phyloP scores from a whole-genome alignment of 2,888 invertebrate species.

The Oxytorus armatus region DNA sequence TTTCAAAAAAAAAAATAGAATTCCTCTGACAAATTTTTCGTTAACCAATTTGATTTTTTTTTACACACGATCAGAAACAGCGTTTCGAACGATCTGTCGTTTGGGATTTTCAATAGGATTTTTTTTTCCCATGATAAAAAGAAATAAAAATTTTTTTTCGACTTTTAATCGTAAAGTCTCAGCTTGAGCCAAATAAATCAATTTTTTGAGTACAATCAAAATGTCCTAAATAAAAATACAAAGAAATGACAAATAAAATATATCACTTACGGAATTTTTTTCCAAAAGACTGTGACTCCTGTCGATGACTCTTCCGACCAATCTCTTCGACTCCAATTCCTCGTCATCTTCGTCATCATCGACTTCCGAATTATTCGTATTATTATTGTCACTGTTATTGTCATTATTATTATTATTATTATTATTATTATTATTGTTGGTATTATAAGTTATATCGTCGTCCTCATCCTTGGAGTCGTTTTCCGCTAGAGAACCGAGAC shows the following conservation, averaged over 20 bases:
- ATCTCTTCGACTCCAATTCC: conserved; percentile 29
- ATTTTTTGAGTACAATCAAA: too few species aligned
- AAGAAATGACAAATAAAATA: conserved; percentile 41
- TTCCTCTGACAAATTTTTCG: too few species aligned
- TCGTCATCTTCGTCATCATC: conserved; percentile 53
- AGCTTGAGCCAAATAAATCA: too few species aligned
- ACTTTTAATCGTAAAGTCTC: too few species aligned
- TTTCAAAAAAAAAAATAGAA: too few species aligned
- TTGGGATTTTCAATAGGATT: too few species aligned
- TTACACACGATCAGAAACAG: too few species aligned
- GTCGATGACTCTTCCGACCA: conserved; percentile 67
- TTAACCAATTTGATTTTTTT: too few species aligned
- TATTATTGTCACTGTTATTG: conserved; percentile 7
- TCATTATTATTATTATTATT: conserved; percentile 28
- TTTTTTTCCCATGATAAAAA: too few species aligned
- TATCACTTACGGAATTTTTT: conserved; percentile 77
- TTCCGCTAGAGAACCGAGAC: conserved; percentile 80
- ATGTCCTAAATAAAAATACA: conserved; percentile 6
- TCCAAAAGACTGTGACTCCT: conserved; percentile 77
- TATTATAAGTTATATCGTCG: conserved; percentile 37
- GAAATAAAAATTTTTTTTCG: too few species aligned
- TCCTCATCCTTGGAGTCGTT: conserved; percentile 73
- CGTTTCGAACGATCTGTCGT: too few species aligned
- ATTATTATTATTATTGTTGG: conserved; percentile 16
- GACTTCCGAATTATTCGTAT: conserved; percentile 45